A percentile compares a stretch with the other conserved stretches of the same genome.
These are phyloP conservation scores for Theonella swinhoei DNA, from an alignment of 37 sponge, comb jelly and placozoan genomes.

Conservation along the genomic window DNA sequence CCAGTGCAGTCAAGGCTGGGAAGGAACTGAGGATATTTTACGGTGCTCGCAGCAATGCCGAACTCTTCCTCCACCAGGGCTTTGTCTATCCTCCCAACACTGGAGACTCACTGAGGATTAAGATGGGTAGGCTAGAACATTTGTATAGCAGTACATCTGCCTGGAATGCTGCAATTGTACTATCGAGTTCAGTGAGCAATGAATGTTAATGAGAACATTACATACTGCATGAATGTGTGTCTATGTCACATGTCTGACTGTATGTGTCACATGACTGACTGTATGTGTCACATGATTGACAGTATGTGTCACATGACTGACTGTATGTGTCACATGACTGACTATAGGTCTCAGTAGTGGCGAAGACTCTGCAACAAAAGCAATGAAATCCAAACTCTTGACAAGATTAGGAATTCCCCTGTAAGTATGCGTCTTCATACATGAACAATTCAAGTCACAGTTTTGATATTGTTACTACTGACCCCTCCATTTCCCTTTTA, in stretches of 20 bases:
- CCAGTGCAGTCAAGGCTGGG: constrained; percentile 5
- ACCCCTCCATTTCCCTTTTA: no score
- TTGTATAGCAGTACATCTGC: no score
- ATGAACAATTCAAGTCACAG: not conserved
- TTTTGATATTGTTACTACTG: not conserved
- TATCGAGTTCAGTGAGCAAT: no score
- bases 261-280: no score
- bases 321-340: not conserved
- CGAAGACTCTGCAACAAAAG: constrained; percentile 18
- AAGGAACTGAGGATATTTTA: constrained; percentile 79
- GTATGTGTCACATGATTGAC: no score
- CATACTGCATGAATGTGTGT: no score
- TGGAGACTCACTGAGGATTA: constrained; percentile 51
- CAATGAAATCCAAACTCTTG: constrained; percentile 11
- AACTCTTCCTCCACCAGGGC: constrained; percentile 75
- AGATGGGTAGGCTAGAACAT: constrained; percentile 44
- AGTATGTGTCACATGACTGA: no score
- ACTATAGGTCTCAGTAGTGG: constrained; percentile 35
- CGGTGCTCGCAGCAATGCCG: constrained; percentile 65
- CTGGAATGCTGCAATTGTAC: no score
- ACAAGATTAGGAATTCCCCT: not conserved
- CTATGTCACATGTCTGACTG: no score
- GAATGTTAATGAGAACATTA: no score
- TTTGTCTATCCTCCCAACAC: constrained; percentile 63
- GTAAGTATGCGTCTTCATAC: constrained; percentile 15